These are phyloP conservation scores for Dasypogon diadema DNA, from an alignment of 2,888 invertebrate species.

Conservation along the genomic window DNA sequence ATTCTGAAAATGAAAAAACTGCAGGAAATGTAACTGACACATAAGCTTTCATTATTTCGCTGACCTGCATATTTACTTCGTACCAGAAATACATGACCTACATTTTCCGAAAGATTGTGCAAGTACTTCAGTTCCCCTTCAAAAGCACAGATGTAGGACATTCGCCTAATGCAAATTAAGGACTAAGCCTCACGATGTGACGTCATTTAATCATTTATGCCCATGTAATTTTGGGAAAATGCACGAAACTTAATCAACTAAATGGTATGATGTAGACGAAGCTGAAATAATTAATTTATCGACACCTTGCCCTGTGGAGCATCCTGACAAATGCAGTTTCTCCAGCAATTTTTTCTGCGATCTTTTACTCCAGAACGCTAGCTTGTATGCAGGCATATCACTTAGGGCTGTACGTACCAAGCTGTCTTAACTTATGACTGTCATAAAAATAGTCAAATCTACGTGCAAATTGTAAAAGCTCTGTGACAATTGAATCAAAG, in stretches of 20 bases:
- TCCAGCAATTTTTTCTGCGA: no score
- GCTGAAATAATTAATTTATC: constrained; percentile 5
- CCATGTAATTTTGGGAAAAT: neutral
- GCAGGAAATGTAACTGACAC: neutral
- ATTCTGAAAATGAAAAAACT: neutral
- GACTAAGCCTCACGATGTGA: neutral
- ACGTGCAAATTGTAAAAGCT: no score
- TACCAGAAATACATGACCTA: neutral
- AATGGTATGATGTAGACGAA: neutral
- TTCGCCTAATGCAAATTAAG: constrained; percentile 5
- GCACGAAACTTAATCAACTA: constrained; percentile 20
- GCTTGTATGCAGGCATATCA: no score
- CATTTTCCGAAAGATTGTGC: neutral
- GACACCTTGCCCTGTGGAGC: no score
- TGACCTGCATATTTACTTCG: neutral
- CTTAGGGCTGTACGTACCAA: no score
- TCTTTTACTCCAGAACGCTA: no score
- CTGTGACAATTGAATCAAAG: no score
- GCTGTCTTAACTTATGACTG: no score
- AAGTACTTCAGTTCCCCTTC: neutral
- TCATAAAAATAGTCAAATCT: no score
- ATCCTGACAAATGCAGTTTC: neutral
- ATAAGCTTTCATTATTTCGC: neutral
- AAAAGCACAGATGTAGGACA: neutral
- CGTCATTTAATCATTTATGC: constrained; percentile 13